Base-by-base conservation (phyloP, 2,888 invertebrate genomes). In the Zaprionus obscuricornis region DNA sequence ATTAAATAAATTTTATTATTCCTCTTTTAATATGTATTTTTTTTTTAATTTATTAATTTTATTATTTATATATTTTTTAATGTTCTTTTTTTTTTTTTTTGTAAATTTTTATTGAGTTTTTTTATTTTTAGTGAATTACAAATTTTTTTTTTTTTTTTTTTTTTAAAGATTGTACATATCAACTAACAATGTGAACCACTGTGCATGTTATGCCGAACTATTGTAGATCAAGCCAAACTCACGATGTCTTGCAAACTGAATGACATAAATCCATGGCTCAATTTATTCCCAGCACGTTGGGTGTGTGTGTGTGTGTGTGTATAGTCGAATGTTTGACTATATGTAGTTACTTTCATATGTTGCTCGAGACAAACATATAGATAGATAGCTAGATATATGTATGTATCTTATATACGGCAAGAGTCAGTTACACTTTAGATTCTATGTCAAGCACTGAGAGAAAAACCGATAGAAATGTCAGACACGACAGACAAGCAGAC, bases 201-300 rank as follows among this genome's bases (percentile, higher is more conserved):
- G 71, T 70, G 46, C 50, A 34, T 52, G 39, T 33, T 42, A 56
- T 59, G 33, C 31, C 20, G 26, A 54, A 37, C 59, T 57, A 69
- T 74, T 67, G 60, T 62, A 67, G 57, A 70, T 62, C 58, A 68
- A 62, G 67, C 67, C 68, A 70, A 67, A 55, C 62, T 62, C 62
- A 62, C 62, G 62, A 56, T 17, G 50, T 72, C 62, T 72, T 63
- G 60, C 60, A 70, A 70, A 69, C 74, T 86, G 70, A 79, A 74
- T 82, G 87, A 84, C 85, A 87, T 78, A 86, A 85, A 82, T 88
- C 73, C 76, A 76, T 75, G 76, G 74, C 69, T 74, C 82, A 75
- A 85, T 77, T 84, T 77, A 85, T 84, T 62, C 83, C 47, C 55
- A 56, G 65, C 78, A 77, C 86, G 78, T 81, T 57, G 36, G 54